Evolutionary conservation across 2,113 vertebrate species (phyloP).

Genomic region (Hippopotamus amphibius): DNA sequence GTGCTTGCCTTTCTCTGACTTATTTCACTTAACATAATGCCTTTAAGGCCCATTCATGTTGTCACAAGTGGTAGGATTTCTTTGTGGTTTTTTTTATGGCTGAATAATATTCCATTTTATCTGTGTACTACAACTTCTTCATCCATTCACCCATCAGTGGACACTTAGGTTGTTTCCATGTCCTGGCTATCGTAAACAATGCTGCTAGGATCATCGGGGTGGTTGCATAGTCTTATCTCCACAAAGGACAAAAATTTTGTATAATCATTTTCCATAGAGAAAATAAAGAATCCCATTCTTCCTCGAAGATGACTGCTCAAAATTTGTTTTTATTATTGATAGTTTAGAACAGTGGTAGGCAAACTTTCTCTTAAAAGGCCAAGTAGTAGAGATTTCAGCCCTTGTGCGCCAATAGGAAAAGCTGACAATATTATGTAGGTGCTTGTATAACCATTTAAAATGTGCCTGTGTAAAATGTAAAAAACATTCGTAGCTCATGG

Average conservation of each 20-base stretch:
- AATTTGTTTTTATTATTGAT: neutral
- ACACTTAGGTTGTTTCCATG: neutral
- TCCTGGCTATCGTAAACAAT: neutral
- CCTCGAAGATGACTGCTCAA: neutral
- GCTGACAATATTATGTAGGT: neutral
- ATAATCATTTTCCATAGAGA: neutral
- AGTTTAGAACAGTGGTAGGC: neutral
- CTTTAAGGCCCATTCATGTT: neutral
- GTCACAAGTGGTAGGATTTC: neutral
- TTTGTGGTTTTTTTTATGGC: accelerated
- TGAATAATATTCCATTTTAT: neutral
- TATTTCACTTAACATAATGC: neutral
- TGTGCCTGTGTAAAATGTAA: neutral
- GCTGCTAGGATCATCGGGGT: neutral
- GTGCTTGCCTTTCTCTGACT: neutral
- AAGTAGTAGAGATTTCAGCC: neutral
- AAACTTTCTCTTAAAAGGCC: neutral
- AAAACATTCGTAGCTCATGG: neutral
- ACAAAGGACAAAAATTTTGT: neutral
- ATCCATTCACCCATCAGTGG: neutral
- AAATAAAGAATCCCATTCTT: neutral
- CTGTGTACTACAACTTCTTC: neutral
- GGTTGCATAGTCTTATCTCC: neutral
- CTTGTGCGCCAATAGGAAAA: neutral
- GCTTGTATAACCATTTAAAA: neutral